Evolutionary conservation across 2,113 vertebrate species (phyloP).

Genomic region (Noturus placidus): DNA sequence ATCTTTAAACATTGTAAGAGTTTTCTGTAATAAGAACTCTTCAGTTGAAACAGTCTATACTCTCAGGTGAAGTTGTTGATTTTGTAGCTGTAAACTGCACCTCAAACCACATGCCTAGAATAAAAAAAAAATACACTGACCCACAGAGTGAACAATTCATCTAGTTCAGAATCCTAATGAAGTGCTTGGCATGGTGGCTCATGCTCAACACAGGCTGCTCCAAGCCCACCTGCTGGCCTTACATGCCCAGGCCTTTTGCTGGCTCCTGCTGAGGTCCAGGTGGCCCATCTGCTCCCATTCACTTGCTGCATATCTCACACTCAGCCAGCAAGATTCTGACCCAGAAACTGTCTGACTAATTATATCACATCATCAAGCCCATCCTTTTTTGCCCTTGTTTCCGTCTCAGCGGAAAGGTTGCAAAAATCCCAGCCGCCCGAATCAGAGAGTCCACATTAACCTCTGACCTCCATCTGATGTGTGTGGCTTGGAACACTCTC

Average conservation of each 20-base stretch:
- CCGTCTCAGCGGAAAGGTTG: conserved; percentile 71
- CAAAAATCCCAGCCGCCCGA: conserved; percentile 79
- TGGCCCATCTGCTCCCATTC: conserved; percentile 80
- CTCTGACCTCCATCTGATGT: conserved; percentile 77
- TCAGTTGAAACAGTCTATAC: neutral
- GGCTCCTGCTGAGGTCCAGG: conserved; percentile 74
- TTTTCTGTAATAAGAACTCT: neutral
- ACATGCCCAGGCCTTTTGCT: conserved; percentile 71
- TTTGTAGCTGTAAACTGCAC: neutral
- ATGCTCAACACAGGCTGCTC: conserved; percentile 5
- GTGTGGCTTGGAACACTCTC: conserved; percentile 77
- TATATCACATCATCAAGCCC: conserved; percentile 78
- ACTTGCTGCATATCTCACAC: conserved; percentile 67
- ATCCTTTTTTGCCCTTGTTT: conserved; percentile 74
- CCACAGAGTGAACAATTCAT: conserved; percentile 23
- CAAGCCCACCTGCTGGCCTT: conserved; percentile 46
- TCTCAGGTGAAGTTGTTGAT: neutral
- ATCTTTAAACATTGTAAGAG: neutral
- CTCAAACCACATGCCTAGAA: neutral
- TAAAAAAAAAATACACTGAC: conserved; percentile 21
- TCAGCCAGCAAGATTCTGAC: conserved; percentile 77
- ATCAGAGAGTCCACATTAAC: conserved; percentile 83
- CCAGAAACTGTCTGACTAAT: conserved; percentile 78
- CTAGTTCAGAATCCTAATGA: conserved; percentile 40
- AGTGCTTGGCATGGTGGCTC: conserved; percentile 29